Evolutionary conservation across 2,888 invertebrate species (phyloP), one percentile per base, ranked within the genome.

Genomic region (Chalcosyrphus nemorum): DNA sequence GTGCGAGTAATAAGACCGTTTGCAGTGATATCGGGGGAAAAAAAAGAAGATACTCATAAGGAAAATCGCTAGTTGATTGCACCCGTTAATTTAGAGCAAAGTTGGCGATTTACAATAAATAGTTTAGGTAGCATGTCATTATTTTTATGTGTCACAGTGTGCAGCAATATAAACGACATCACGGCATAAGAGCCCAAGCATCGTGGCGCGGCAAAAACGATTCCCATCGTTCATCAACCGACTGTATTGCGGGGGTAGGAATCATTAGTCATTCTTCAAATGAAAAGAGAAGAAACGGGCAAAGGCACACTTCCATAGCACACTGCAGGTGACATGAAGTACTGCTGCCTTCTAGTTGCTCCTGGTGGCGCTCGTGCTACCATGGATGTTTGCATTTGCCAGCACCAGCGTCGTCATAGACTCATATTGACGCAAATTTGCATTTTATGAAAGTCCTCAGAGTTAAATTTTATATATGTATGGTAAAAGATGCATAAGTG

Each of bases 401-500:
- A 59, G 45, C 74, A n/a, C n/a, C n/a, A n/a, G n/a, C n/a, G n/a
- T n/a, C n/a, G 41, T 80, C 68, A 54, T 61, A 74, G 68, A 61
- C 80, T 80, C 68, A 65, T 84, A 84, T 84, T 80, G 78, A 84
- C 63, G 80, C 43, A 74, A 84, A 84, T 84, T 84, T 84, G 63
- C 84, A 84, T 84, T 80, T 80, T 57, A 84, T 75, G 80, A 70
- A 80, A 84, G 84, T 84, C 68, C 80, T 84, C 32, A 50, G 68
- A 75, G 74, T 80, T 84, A 80, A 84, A 70, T 68, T 74, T 74
- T 80, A 78, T 80, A 84, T 74, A 57, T 72, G 68, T 84, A 80
- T 80, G 80, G 74, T 80, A 80, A 75, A 65, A 80, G 70, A 80
- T 84, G 84, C 84, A 84, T 84, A 84, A 84, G 80, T 84, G 84